Base-by-base conservation (phyloP, 2,797 vertebrate genomes). In the Cetoscarus ocellatus region DNA sequence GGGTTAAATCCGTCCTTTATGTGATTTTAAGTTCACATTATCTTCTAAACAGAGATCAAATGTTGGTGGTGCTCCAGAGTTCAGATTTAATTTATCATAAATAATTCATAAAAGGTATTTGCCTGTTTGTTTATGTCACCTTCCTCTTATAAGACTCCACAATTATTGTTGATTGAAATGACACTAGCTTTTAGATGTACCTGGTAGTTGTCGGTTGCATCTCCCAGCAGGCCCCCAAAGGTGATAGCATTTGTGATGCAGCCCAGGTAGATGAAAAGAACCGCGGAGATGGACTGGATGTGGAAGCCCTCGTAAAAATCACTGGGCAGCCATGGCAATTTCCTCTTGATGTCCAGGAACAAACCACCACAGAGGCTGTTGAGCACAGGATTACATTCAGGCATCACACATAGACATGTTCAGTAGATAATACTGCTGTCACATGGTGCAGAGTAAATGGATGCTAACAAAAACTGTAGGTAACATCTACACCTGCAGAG, bases 191-290 rank as follows among this genome's bases (percentile, higher is more conserved):
- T 45, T 11, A 14, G 3, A 42, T 15, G 45, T 67, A 98, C 98
- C 96, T 99, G 98, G 90, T 99, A 98, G 88, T 99, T 99, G 67
- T 99, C 98, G 0, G 98, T 99, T 13, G 98, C 98, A 0, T 99
- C 98, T 12, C 98, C 98, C 63, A 99, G 94, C 71, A 99, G 94
- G 27, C 98, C 97, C 0, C 98, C 97, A 0, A 99, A 99, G 1
- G 98, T 99, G 88, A 99, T 99, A 72, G 98, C 98, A 0, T 99
- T 99, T 79, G 98, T 99, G 91, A 99, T 98, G 93, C 97, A 99
- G 85, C 97, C 98, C 88, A 99, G 87, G 91, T 99, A 99, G 93
- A 99, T 99, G 93, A 99, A 99, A 36, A 99, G 94, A 73, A 99
- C 96, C 7, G 98, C 95, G 0, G 98, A 99, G 89, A 99, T 95